A percentile compares a stretch with the other conserved stretches of the same genome.
These are phyloP conservation scores for Pararge aegeria DNA, from an alignment of 1,140 invertebrate genomes.

Conservation along the genomic window DNA sequence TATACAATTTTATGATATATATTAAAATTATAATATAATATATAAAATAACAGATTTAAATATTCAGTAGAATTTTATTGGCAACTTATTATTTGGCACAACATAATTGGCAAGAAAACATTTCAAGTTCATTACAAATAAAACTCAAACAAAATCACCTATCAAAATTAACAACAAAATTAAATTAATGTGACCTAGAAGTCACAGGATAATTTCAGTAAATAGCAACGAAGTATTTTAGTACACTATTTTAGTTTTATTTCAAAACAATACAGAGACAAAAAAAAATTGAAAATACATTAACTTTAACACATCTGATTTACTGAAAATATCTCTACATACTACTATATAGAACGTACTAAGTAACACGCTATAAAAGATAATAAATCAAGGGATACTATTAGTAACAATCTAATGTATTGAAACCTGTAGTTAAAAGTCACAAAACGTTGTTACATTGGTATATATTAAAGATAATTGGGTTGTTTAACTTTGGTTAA, in stretches of 20 bases:
- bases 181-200: not conserved
- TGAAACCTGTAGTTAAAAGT: not conserved
- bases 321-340: slow-evolving; percentile 16
- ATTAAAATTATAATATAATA: slow-evolving; percentile 3
- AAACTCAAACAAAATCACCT: slow-evolving; percentile 20
- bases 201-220: slow-evolving; percentile 15
- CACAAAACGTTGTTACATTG: not conserved
- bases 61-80: not conserved
- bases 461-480: no score
- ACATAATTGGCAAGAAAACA: slow-evolving; percentile 23
- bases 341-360: slow-evolving; percentile 16
- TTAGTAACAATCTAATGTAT: slow-evolving; percentile 11
- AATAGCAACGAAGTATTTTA: not conserved
- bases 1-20: not conserved
- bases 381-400: slow-evolving; percentile 21
- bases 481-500: no score
- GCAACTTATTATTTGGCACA: slow-evolving; percentile 18
- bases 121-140: slow-evolving; percentile 23
- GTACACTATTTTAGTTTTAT: not conserved
- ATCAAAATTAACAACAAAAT: slow-evolving; percentile 18
- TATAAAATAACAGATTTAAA: not conserved
- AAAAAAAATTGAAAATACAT: not conserved
- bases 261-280: not conserved
- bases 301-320: not conserved
- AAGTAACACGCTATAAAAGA: slow-evolving; percentile 19